Evolutionary conservation across 1,140 invertebrate species (phyloP).

Genomic region (Teleogryllus occipitalis): DNA sequence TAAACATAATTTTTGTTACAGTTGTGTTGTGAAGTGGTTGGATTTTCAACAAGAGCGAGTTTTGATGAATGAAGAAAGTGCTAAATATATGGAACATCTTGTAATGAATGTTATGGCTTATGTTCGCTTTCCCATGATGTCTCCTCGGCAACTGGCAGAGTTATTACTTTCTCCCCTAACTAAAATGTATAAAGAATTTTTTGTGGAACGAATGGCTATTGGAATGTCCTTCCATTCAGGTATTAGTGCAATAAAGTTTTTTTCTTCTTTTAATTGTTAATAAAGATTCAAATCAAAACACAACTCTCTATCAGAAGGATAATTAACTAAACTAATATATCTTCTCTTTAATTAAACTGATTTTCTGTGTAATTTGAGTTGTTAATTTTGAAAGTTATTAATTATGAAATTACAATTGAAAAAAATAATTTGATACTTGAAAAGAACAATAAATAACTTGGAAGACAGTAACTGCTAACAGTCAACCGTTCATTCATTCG

Average conservation of each 20-base stretch:
- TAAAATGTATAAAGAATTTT: constrained; percentile 77
- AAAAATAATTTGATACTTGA: no score
- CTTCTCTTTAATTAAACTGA: no score
- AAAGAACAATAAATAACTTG: no score
- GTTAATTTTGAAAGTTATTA: no score
- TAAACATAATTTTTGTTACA: neutral
- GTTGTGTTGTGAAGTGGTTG: constrained; percentile 65
- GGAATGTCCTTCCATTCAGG: constrained; percentile 73
- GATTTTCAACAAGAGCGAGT: constrained; percentile 49
- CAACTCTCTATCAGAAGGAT: no score
- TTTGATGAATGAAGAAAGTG: constrained; percentile 36
- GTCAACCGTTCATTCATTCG: no score
- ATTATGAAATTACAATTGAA: no score
- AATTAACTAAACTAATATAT: no score
- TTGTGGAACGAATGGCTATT: constrained; percentile 77
- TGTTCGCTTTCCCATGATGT: constrained; percentile 90
- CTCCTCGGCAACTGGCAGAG: constrained; percentile 70
- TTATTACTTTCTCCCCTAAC: constrained; percentile 67
- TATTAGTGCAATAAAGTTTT: neutral
- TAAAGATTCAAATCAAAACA: neutral
- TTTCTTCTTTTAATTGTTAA: no score
- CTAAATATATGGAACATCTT: constrained; percentile 52
- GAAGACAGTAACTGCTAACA: no score
- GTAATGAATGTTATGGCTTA: constrained; percentile 65
- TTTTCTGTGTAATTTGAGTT: no score